phyloP scores from a whole-genome alignment of 2,888 invertebrate species.

The Thysanoteuthis rhombus region DNA sequence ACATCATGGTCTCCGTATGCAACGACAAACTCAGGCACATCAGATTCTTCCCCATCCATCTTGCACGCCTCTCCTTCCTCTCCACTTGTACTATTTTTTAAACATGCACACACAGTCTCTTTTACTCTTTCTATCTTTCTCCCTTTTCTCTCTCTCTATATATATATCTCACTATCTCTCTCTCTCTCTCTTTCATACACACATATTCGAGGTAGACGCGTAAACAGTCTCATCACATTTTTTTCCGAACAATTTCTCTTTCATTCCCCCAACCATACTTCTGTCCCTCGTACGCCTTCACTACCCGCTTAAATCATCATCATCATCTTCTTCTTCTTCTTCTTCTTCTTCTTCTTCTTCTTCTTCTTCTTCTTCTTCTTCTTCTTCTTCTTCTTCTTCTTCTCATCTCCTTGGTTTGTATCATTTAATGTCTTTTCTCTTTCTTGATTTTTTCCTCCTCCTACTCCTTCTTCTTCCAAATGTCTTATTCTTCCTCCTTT shows the following conservation, averaged over 20 bases:
- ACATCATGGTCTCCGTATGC: conserved; percentile 12
- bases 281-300: neutral
- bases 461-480: neutral
- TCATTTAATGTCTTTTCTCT: neutral
- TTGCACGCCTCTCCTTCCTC: neutral
- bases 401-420: neutral
- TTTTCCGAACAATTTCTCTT: neutral
- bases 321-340: neutral
- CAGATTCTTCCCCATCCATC: neutral
- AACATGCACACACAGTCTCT: neutral
- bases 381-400: neutral
- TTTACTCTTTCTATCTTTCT: too few species aligned
- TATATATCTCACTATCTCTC: neutral
- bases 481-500: neutral
- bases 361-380: neutral
- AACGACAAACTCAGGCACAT: neutral
- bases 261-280: neutral
- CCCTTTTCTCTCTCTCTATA: too few species aligned
- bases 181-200: neutral
- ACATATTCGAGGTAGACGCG: too few species aligned
- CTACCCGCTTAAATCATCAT: neutral
- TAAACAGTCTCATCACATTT: too few species aligned
- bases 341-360: neutral
- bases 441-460: neutral
- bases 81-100: neutral